Evolutionary conservation across 2,888 invertebrate species (phyloP).

Genomic region (Meganola albula): DNA sequence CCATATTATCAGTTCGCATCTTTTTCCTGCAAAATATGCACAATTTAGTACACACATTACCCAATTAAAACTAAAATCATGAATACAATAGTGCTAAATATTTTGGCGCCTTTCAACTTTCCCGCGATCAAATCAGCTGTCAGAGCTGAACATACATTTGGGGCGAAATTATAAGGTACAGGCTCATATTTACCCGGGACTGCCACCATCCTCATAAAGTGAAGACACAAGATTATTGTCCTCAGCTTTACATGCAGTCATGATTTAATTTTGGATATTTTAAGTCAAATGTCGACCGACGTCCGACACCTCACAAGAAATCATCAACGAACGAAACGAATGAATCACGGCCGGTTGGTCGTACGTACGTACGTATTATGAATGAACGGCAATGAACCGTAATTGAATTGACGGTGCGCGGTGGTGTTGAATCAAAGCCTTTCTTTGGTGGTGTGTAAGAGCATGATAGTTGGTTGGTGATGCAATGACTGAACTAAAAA

Average conservation of each 20-base stretch:
- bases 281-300: constrained; percentile 8
- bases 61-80: constrained; percentile 9
- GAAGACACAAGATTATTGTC: constrained; percentile 40
- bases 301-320: too few relatives aligned
- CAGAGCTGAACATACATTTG: constrained; percentile 36
- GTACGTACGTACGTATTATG: too few relatives aligned
- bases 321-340: too few relatives aligned
- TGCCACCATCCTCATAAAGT: constrained; percentile 42
- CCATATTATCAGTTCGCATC: constrained; percentile 45
- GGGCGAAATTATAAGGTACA: constrained; percentile 24
- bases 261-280: constrained; percentile 27
- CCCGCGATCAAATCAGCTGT: constrained; percentile 71
- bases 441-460: too few relatives aligned
- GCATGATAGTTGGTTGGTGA: too few relatives aligned
- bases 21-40: constrained; percentile 53
- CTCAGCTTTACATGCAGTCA: constrained; percentile 45
- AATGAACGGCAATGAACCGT: too few relatives aligned
- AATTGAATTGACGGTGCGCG: too few relatives aligned
- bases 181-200: constrained; percentile 48
- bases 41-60: constrained; percentile 10
- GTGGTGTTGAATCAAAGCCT: too few relatives aligned
- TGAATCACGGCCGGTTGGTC: too few relatives aligned
- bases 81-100: constrained; percentile 9
- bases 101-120: constrained; percentile 70
- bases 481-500: too few relatives aligned